These are phyloP conservation scores for Chelonus formosanus DNA, from an alignment of 2,888 invertebrate species.

Conservation along the genomic window DNA sequence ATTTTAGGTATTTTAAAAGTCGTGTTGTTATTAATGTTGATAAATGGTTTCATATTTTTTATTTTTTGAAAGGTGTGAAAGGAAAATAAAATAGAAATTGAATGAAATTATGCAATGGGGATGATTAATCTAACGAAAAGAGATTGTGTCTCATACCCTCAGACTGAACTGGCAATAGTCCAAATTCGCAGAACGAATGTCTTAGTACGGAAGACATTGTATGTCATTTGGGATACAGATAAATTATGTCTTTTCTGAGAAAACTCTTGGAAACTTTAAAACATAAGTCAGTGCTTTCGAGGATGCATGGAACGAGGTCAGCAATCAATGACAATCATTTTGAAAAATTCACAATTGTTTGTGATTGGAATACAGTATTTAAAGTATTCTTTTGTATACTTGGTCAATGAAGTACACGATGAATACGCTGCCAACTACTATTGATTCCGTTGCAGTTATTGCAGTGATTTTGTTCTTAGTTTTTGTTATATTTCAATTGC, in stretches of 20 bases:
- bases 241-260: conserved; percentile 8
- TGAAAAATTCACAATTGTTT: not conserved
- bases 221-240: conserved; percentile 6
- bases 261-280: not conserved
- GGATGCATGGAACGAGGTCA: conserved; percentile 4
- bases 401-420: not conserved
- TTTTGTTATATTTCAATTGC: conserved; percentile 14
- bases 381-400: conserved; percentile 27
- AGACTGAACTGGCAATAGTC: conserved; percentile 15
- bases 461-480: conserved; percentile 32
- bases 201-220: conserved; percentile 5
- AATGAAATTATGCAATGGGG: conserved; percentile 28
- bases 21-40: too few relatives aligned
- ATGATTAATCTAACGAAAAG: conserved; percentile 23
- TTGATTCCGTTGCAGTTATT: conserved; percentile 52
- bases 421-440: conserved; percentile 34
- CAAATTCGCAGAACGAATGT: conserved; percentile 17
- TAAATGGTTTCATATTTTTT: too few relatives aligned
- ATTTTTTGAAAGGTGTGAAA: not conserved
- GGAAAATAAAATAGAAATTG: conserved; percentile 8
- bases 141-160: conserved; percentile 14
- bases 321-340: conserved; percentile 9
- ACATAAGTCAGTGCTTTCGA: too few relatives aligned
- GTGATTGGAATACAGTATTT: conserved; percentile 10
- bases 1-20: too few relatives aligned